Conservation (phyloP, 2,113 vertebrate species). For the Gnathonemus echidnorhynchus region DNA sequence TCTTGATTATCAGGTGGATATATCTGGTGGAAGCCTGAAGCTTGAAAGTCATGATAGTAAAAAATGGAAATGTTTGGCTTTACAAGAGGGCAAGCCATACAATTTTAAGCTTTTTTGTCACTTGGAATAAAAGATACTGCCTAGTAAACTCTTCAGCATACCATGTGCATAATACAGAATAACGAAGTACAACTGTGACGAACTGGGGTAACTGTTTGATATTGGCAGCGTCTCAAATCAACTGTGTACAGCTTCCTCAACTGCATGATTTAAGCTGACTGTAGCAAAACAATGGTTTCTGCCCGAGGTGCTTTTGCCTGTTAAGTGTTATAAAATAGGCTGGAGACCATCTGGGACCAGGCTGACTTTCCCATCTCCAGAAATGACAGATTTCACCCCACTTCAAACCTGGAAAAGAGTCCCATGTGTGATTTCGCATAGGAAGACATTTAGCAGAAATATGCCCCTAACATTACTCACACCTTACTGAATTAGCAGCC, state of each 20-base stretch:
- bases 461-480: neutral
- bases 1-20: neutral
- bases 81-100: neutral
- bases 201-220: neutral
- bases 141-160: neutral
- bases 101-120: neutral
- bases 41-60: neutral
- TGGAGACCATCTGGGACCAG: constrained; percentile 7
- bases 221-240: neutral
- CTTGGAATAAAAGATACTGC: neutral
- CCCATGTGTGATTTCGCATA: neutral
- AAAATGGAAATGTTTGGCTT: neutral
- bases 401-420: constrained; percentile 7
- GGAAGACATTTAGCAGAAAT: neutral
- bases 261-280: constrained; percentile 9
- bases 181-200: neutral
- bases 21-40: neutral
- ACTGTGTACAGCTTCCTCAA: neutral
- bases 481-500: neutral
- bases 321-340: constrained; percentile 13
- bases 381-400: neutral
- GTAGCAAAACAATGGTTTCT: constrained; percentile 3
- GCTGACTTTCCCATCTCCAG: constrained; percentile 2
- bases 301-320: constrained; percentile 2
- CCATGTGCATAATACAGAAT: neutral